Evolutionary conservation across 2,113 vertebrate genomes (phyloP).

Genomic region (Nyctibius bracteatus): DNA sequence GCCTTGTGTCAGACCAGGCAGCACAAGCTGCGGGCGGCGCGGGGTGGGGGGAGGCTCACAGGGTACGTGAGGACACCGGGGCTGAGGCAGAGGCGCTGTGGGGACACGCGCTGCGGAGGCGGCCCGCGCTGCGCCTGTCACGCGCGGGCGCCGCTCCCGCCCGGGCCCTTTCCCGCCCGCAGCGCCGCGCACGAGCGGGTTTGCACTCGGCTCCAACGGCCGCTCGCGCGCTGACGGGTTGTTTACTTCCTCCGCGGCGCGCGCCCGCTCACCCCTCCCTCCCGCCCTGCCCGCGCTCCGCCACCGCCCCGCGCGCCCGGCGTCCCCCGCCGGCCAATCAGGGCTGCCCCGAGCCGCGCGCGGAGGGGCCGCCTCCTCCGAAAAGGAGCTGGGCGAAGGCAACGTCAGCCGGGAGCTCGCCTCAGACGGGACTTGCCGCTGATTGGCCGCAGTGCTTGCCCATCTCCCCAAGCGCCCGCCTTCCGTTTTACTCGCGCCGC

Average conservation of each 20-base stretch:
- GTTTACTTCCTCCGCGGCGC: slow-evolving; percentile 25
- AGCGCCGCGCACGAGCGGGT: no score
- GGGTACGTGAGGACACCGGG: background rate
- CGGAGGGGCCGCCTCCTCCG: background rate
- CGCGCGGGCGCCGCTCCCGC: background rate
- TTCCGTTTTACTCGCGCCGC: background rate
- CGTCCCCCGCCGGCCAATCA: background rate
- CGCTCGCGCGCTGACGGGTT: background rate
- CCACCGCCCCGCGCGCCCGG: background rate
- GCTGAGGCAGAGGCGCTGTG: background rate
- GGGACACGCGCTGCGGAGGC: no score
- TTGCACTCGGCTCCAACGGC: background rate
- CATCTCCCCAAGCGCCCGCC: background rate
- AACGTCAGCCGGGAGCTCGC: background rate
- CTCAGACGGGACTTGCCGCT: background rate
- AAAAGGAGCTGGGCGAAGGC: background rate
- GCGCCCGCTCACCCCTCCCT: background rate
- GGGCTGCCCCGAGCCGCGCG: background rate
- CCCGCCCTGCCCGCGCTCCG: background rate
- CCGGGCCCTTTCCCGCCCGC: no score
- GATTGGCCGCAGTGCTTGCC: background rate
- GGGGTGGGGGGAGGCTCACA: no score
- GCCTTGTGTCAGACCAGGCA: no score
- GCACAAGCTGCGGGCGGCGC: fast-evolving
- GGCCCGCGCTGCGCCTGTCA: no score